phyloP scores from a whole-genome alignment of 2,113 vertebrate genomes.

The Pithys albifrons region DNA sequence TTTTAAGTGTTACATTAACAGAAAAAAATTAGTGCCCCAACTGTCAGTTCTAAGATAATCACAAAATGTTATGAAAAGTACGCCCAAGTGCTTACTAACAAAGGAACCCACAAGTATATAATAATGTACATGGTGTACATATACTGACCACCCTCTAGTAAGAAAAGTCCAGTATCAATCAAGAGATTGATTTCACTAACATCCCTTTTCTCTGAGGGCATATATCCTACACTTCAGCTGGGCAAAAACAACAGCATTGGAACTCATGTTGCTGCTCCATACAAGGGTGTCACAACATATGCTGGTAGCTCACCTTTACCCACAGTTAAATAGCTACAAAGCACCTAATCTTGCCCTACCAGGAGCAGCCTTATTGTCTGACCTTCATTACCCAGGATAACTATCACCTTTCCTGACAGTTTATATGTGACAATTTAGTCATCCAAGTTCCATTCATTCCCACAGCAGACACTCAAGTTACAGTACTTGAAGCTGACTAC shows the following conservation, averaged over 20 bases:
- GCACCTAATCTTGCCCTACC: not conserved
- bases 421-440: constrained; percentile 40
- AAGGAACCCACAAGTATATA: not conserved
- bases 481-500: constrained; percentile 52
- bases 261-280: not conserved
- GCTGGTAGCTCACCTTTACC: not conserved
- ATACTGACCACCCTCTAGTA: not conserved
- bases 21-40: not conserved
- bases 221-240: not conserved
- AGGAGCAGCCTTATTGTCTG: not conserved
- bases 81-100: not conserved
- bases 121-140: not conserved
- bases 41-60: not conserved
- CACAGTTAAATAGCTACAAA: not conserved
- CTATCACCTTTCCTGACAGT: not conserved
- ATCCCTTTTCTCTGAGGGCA: not conserved
- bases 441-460: constrained; percentile 49
- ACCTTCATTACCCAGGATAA: not conserved
- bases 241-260: not conserved
- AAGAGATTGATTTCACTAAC: not conserved
- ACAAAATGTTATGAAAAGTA: not conserved
- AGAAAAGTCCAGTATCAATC: not conserved
- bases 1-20: not conserved
- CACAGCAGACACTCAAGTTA: constrained; percentile 37
- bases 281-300: not conserved